These are phyloP conservation scores for Callipepla californica DNA, from an alignment of 2,113 vertebrate species.

Conservation along the genomic window DNA sequence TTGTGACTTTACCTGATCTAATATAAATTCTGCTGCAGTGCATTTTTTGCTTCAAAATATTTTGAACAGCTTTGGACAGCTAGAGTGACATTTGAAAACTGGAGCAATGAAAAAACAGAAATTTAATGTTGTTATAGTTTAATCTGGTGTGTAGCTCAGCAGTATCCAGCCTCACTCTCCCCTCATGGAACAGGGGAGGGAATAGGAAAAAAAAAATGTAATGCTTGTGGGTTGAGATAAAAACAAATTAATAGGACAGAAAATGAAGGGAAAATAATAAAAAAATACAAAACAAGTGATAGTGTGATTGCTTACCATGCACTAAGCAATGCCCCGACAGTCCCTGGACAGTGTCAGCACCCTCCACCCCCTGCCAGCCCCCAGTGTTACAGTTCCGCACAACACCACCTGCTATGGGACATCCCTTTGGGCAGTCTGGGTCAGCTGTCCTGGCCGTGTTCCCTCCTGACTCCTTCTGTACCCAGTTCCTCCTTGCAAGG, in stretches of 20 bases:
- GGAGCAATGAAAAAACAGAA: neutral
- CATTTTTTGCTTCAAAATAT: neutral
- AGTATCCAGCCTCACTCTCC: too few relatives aligned
- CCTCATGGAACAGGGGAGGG: too few relatives aligned
- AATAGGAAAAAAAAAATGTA: too few relatives aligned
- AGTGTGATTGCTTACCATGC: neutral
- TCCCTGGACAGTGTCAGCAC: too few relatives aligned
- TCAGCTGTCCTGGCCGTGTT: neutral
- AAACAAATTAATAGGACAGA: neutral
- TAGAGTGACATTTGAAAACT: neutral
- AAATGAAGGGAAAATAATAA: neutral
- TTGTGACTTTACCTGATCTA: neutral
- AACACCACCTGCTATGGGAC: too few relatives aligned
- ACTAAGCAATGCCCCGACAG: too few relatives aligned
- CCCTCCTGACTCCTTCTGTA: neutral
- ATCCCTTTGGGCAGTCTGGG: neutral
- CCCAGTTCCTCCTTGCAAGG: neutral
- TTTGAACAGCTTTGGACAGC: neutral
- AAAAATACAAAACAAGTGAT: neutral
- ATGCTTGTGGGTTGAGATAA: too few relatives aligned
- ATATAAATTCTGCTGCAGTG: neutral
- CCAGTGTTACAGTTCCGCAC: too few relatives aligned
- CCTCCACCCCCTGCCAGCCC: too few relatives aligned
- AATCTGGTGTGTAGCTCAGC: too few relatives aligned
- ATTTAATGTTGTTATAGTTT: neutral